Percentiles rank a stretch among this genome's conserved stretches.
phyloP scores from a whole-genome alignment of 2,113 vertebrate genomes.

The Cyrtonyx montezumae region DNA sequence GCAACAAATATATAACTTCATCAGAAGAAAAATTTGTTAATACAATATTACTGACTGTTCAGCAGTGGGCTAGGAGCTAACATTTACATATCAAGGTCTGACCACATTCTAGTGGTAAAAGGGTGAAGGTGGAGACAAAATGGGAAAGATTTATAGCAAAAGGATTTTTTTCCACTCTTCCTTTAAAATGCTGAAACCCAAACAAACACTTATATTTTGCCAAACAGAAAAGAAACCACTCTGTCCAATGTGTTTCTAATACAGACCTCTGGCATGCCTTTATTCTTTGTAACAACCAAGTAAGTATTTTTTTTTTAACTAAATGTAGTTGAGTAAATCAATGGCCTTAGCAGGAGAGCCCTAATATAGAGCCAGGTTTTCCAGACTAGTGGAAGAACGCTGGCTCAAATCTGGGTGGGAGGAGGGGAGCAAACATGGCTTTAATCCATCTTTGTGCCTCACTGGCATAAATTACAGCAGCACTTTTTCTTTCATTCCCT shows the following conservation, averaged over 20 bases:
- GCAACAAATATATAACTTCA: neutral
- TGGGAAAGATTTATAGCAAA: neutral
- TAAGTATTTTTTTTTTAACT: slow-evolving; percentile 3
- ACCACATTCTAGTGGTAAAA: neutral
- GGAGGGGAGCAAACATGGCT: slow-evolving; percentile 62
- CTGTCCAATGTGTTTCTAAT: slow-evolving; percentile 65
- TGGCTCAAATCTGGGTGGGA: slow-evolving; percentile 50
- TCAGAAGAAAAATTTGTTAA: neutral
- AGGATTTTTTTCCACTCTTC: neutral
- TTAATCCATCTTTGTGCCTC: slow-evolving; percentile 64
- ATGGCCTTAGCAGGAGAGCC: slow-evolving; percentile 62
- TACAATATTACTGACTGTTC: neutral
- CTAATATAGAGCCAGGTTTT: slow-evolving; percentile 56
- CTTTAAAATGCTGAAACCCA: slow-evolving; percentile 38
- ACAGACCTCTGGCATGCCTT: slow-evolving; percentile 58
- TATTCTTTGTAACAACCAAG: slow-evolving; percentile 54
- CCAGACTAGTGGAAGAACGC: slow-evolving; percentile 25
- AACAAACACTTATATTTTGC: slow-evolving; percentile 19
- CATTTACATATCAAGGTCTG: neutral
- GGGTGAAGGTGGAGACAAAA: neutral
- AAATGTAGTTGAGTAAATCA: slow-evolving; percentile 64
- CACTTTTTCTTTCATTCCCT: slow-evolving; percentile 41
- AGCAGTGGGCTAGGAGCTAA: neutral
- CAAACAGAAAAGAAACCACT: slow-evolving; percentile 21
- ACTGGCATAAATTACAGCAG: slow-evolving; percentile 61